Base-by-base conservation (phyloP, 1,140 invertebrate species). In the Ridgeia piscesae region DNA sequence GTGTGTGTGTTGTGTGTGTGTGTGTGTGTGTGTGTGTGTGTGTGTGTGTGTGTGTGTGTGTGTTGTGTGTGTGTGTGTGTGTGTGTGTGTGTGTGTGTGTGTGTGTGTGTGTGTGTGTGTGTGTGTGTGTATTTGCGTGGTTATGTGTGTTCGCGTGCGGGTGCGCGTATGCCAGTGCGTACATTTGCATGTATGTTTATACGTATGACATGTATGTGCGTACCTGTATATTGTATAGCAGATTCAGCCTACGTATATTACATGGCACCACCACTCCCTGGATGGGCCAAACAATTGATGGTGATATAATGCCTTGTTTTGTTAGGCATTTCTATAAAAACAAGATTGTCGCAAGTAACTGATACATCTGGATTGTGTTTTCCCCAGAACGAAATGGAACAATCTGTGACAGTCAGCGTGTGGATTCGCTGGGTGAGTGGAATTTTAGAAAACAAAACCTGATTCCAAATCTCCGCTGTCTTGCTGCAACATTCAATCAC, bases 21-120 rank as follows among this genome's bases (percentile, higher is more conserved):
- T 77, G 58, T 21, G 58, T 4, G 58, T 77, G 91, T 92, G 91
- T 89, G 92, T 92, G 91, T 92, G 91, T 92, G 48, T 92, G 50
- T 92, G 91, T 92, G 91, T 92, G 50, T 92, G 50, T 92, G 91
- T 92, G 35, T 92, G 91, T 92, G 50, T 92, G 92, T 92, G 91
- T 92, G 58, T 21, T 77, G 58, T 31, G 58, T 77, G 58, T 17
- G 58, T 31, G 58, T 77, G 58, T 77, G 58, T 21, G 58, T 77
- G 58, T 77, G 58, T 31, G 58, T 17, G 58, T 77, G 58, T 31
- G 58, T 77, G 58, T 17, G 58, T 31, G 58, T 77, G 58, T 77
- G 58, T 21, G 58, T 77, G 58, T 77, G 58, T 31, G 58, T 17
- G 58, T 77, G 58, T 31, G 58, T 77, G 58, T 17, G 58, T 21